Conservation (phyloP, 2,113 vertebrate species). For the Stegostoma tigrinum region DNA sequence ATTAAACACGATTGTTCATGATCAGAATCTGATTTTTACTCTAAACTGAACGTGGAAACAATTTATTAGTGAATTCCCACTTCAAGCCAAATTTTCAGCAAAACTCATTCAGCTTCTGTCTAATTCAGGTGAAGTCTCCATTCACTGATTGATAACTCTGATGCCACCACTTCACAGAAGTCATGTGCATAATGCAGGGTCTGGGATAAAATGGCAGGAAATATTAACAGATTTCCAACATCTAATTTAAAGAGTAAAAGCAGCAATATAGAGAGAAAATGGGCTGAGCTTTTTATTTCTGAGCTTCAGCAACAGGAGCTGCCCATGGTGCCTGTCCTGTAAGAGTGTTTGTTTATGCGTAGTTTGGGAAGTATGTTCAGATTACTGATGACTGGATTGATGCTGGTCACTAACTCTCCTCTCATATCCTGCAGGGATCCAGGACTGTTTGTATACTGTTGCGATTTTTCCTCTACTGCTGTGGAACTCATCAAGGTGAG, state of each 20-base stretch:
- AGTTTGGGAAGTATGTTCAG: neutral
- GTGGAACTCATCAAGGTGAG: slow-evolving; percentile 86
- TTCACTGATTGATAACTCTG: neutral
- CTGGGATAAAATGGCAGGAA: neutral
- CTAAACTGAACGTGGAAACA: too few species aligned
- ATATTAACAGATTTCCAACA: neutral
- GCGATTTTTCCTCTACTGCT: slow-evolving; percentile 86
- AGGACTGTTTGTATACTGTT: slow-evolving; percentile 87
- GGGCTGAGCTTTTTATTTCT: neutral
- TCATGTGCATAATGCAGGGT: neutral
- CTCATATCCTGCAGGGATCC: slow-evolving; percentile 68
- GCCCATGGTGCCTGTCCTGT: neutral
- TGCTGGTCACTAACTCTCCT: slow-evolving; percentile 40
- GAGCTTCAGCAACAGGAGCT: neutral
- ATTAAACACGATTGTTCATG: too few species aligned
- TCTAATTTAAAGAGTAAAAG: neutral
- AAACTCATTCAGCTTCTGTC: too few species aligned
- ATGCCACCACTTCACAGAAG: neutral
- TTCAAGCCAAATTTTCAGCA: too few species aligned
- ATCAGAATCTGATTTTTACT: too few species aligned
- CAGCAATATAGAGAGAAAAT: neutral
- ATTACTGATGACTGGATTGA: neutral
- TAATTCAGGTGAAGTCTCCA: too few species aligned
- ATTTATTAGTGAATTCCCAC: too few species aligned
- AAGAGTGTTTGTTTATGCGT: neutral